A percentile compares a stretch with the other conserved stretches of the same genome.
Evolutionary conservation across 2,797 vertebrate species (phyloP).

Genomic region (Lerista edwardsae): DNA sequence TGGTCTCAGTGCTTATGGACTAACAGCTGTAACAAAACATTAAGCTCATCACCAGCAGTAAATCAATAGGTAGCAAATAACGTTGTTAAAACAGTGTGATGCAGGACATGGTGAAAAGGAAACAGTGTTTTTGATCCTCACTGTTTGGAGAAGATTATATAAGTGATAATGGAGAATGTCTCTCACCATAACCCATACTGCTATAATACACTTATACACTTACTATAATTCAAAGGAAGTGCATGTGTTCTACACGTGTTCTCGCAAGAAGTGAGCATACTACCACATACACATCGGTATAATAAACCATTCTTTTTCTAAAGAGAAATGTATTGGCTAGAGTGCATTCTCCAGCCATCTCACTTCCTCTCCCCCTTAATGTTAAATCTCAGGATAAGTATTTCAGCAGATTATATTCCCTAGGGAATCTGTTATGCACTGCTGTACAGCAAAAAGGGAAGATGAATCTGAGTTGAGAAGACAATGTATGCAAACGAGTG

Average conservation of each 20-base stretch:
- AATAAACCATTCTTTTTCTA: neutral
- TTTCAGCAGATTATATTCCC: neutral
- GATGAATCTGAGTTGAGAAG: neutral
- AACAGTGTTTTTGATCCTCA: neutral
- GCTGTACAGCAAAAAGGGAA: neutral
- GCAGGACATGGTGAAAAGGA: neutral
- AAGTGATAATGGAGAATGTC: neutral
- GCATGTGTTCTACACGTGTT: neutral
- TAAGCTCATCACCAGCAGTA: neutral
- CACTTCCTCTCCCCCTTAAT: conserved; percentile 15
- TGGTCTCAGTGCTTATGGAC: neutral
- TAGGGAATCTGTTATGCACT: neutral
- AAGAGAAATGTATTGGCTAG: neutral
- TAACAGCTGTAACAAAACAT: neutral
- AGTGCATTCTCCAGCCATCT: neutral
- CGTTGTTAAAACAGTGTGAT: neutral
- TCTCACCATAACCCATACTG: neutral
- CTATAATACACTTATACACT: neutral
- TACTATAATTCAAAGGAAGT: no score
- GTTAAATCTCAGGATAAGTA: neutral
- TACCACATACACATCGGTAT: neutral
- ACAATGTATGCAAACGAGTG: neutral
- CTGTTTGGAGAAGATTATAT: neutral
- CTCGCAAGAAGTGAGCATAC: neutral
- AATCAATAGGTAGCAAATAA: neutral